Evolutionary conservation across 2,113 vertebrate genomes (phyloP).

Genomic region (Gasterosteus aculeatus): DNA sequence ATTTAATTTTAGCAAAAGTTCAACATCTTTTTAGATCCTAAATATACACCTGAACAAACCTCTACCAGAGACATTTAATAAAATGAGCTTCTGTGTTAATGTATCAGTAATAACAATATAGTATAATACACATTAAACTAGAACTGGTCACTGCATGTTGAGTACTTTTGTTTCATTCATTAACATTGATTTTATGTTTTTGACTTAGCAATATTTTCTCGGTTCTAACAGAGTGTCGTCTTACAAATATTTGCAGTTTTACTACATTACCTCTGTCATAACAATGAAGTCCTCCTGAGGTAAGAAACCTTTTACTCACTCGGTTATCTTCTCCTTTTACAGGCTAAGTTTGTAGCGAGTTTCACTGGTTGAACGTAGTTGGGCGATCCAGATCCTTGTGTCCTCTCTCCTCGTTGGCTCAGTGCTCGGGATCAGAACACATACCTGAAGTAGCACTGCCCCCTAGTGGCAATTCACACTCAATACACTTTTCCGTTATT

Average conservation of each 20-base stretch:
- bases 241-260: neutral
- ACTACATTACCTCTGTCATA: neutral
- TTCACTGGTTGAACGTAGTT: neutral
- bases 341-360: neutral
- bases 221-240: neutral
- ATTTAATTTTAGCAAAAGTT: neutral
- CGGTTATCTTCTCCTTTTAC: neutral
- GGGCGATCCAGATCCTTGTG: neutral
- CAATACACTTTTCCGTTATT: conserved; percentile 55
- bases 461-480: conserved; percentile 51
- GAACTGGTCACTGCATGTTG: neutral
- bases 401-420: neutral
- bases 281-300: neutral
- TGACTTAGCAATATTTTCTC: neutral
- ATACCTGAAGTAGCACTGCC: conserved; percentile 59
- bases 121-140: neutral
- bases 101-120: neutral
- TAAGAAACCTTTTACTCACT: neutral
- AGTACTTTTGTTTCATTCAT: neutral
- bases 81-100: neutral
- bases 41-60: neutral
- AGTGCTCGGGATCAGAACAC: neutral
- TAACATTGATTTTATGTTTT: neutral
- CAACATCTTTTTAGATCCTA: neutral
- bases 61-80: neutral